Conservation (phyloP, 2,113 vertebrate species). For the Percopsis transmontana region DNA sequence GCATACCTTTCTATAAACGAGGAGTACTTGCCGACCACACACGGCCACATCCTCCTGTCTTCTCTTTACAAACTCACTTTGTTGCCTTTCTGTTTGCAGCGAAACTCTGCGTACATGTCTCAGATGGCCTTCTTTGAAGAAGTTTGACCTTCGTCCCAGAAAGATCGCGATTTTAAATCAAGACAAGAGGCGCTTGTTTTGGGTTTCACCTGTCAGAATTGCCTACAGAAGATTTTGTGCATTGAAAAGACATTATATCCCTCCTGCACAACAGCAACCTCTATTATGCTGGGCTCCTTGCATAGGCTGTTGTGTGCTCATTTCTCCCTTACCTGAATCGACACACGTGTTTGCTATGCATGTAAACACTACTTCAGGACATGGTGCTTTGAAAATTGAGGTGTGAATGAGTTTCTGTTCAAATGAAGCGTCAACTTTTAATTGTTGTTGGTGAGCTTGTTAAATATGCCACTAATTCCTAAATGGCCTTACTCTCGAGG, state of each 20-base stretch:
- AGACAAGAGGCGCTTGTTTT: constrained; percentile 3
- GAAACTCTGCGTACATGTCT: constrained; percentile 81
- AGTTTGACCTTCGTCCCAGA: constrained; percentile 63
- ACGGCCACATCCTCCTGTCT: neutral
- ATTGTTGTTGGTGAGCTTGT: constrained; percentile 23
- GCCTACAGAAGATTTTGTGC: constrained; percentile 10
- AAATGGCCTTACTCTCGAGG: neutral
- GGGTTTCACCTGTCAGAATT: constrained; percentile 15
- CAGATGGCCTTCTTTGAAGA: constrained; percentile 82
- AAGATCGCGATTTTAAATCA: too few species aligned
- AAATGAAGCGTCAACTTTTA: constrained; percentile 20
- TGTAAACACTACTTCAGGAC: constrained; percentile 20
- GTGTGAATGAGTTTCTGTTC: constrained; percentile 17
- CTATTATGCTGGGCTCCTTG: neutral
- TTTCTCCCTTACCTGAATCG: neutral
- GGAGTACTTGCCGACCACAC: neutral
- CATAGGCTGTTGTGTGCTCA: constrained; percentile 4
- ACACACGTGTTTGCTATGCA: constrained; percentile 12
- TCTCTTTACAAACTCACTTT: neutral
- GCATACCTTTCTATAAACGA: too few species aligned
- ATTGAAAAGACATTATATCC: constrained; percentile 32
- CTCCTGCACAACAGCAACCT: neutral
- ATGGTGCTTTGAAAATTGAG: constrained; percentile 22
- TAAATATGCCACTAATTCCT: constrained; percentile 14
- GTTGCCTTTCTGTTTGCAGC: constrained; percentile 63